Base-by-base conservation (phyloP, 2,113 vertebrate genomes). In the Candoia aspera region DNA sequence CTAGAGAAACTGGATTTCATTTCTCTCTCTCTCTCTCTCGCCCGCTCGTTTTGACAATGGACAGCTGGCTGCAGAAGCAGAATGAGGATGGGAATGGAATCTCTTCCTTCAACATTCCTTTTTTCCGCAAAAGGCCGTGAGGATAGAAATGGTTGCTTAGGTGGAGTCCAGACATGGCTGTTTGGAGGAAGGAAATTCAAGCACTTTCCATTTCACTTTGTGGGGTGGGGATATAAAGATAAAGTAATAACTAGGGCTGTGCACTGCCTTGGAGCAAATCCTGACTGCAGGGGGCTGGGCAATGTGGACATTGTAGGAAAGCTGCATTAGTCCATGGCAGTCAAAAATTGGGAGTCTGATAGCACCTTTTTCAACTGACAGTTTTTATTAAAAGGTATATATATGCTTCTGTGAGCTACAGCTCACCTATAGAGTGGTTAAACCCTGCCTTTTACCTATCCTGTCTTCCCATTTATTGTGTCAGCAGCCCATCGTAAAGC, bases 1-100 rank as follows among this genome's bases (percentile, higher is more conserved):
- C 37, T 73, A 21, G 91, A n/a, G 87, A 91, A 58, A 93, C 10
- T 84, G 6, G 95, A 90, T 23, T 73, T 46, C 26, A 29, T 91
- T 46, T 68, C 49, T 42, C 33, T 37, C 64, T 68, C 49, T 42
- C 33, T 37, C 64, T 15, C 1, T 33, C 64, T 2, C 12, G 13
- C 29, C 2, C n/a, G 21, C 9, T 49, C 3, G 60, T 84, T n/a
- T 37, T 89, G 87, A 91, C 53, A 93, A 17, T 85, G 13, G 94
- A 91, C 54, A 90, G 59, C 85, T 90, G 84, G 10, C 73, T 93
- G 86, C 42, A 33, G 59, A 49, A 26, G 13, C 46, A 93, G 91
- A 90, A 88, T 10, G 2, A 59, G 21, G 24, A 90, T 46, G 87
- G 92, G 6, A 62, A 86, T 46, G 37, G 3, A 8, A 24, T 87